A percentile compares a stretch with the other conserved stretches of the same genome.
phyloP scores from a whole-genome alignment of 2,888 invertebrate genomes.

The Acrobasis suavella region DNA sequence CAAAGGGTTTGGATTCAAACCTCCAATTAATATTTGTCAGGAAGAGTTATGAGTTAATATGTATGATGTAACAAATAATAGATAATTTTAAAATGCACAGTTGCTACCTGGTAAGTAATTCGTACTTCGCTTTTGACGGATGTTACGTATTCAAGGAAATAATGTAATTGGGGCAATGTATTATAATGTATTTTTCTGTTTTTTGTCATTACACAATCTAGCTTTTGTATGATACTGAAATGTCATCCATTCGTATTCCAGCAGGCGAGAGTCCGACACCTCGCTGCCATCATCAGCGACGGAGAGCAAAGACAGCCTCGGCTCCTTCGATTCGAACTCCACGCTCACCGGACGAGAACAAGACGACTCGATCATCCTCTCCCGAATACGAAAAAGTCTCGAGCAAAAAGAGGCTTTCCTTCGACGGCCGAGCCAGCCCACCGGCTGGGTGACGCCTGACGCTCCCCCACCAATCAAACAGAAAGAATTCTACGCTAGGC shows the following conservation, averaged over 20 bases:
- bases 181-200: too few species aligned
- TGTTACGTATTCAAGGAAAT: too few species aligned
- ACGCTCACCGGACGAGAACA: conserved; percentile 86
- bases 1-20: too few species aligned
- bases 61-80: too few species aligned
- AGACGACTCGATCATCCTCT: conserved; percentile 88
- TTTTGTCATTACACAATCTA: too few species aligned
- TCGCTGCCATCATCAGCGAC: conserved; percentile 84
- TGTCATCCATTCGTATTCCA: conserved; percentile 40
- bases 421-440: conserved; percentile 87
- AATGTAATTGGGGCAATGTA: too few species aligned
- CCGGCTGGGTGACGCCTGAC: conserved; percentile 81
- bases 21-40: too few species aligned
- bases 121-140: too few species aligned
- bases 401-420: conserved; percentile 96
- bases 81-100: too few species aligned
- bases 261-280: conserved; percentile 83
- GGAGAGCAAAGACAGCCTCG: conserved; percentile 86
- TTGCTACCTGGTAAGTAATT: too few species aligned
- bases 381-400: conserved; percentile 90
- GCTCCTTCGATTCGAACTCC: conserved; percentile 86
- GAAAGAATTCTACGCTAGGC: conserved; percentile 90
- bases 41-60: too few species aligned
- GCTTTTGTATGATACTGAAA: conserved; percentile 1
- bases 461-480: conserved; percentile 81